Evolutionary conservation across 2,797 vertebrate genomes (phyloP).

Genomic region (Tragelaphus oryx): DNA sequence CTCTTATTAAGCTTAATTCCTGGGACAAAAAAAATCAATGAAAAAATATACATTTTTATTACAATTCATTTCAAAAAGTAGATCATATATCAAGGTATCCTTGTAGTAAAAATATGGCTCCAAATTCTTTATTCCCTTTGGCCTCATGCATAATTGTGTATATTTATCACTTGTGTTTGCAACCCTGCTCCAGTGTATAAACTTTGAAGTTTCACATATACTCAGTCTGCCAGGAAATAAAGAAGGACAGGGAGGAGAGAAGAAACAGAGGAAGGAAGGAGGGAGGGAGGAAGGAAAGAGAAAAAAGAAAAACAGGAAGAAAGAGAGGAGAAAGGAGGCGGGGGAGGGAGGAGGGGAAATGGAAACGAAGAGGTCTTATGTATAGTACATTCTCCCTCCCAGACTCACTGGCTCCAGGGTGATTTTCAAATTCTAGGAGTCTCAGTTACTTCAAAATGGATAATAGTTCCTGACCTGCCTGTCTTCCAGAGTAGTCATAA

Average conservation of each 20-base stretch:
- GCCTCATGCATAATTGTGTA: not conserved
- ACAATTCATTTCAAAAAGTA: not conserved
- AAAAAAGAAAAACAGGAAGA: not conserved
- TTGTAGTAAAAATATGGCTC: not conserved
- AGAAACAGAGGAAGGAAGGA: not conserved
- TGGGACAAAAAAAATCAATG: not conserved
- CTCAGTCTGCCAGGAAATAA: not conserved
- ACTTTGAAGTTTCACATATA: not conserved
- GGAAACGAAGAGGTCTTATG: accelerated
- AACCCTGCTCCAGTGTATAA: not conserved
- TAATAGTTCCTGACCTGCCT: not conserved
- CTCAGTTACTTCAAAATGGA: not conserved
- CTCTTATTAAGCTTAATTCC: not conserved
- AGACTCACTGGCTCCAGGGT: not conserved
- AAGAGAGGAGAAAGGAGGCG: too few relatives aligned
- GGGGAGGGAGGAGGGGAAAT: accelerated
- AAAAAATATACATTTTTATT: not conserved
- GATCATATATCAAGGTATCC: not conserved
- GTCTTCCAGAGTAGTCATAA: not conserved
- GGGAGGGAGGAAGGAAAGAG: not conserved
- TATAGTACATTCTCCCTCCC: not conserved
- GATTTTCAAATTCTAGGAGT: not conserved
- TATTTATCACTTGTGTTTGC: not conserved
- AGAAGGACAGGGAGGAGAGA: not conserved
- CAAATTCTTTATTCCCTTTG: not conserved